Base-by-base conservation (phyloP, 2,797 vertebrate genomes). In the Chaunax sp. region DNA sequence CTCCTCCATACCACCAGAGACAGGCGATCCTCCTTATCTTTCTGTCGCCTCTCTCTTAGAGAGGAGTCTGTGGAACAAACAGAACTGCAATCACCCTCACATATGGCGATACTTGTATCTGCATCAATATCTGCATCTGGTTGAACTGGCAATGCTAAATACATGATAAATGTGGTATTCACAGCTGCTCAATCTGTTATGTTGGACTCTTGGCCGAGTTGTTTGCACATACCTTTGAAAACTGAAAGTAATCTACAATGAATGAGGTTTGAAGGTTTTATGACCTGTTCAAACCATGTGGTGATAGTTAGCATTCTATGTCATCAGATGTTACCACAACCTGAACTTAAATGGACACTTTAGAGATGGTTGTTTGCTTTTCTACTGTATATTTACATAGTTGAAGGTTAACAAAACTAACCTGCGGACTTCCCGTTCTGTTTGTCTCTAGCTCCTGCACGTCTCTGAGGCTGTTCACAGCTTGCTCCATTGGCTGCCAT, bases 401-500 rank as follows among this genome's bases (percentile, higher is more conserved):
- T 19, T 10, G 1, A 18, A 25, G 38, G 15, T 55, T 55, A 80
- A 23, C 12, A 51, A 54, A 43, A 84, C 90, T 62, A 35, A 98
- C 97, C 97, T 96, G 94, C 88, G 62, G 95, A 95, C 77, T 72
- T 97, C 23, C 98, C 98, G 84, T 99, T 99, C 77, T 95, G 96
- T 85, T 95, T 96, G 72, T 96, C 96, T 93, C 96, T 98, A 65
- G 80, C 85, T 83, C 93, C 93, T 60, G 90, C 53, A 61, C 96
- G 96, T 91, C 94, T 96, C 93, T 96, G 96, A 77, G 91, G 85
- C 72, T 91, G 85, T 58, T 98, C 97, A 92, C 95, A 96, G 61
- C 93, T 95, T 70, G 95, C 94, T 93, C 96, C 97, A 95, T 97
- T 97, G 87, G 96, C 96, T 94, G 97, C 97, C 98, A 99, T 99